These are phyloP conservation scores for Elephantulus edwardii DNA, from an alignment of 2,113 vertebrate genomes.

Conservation along the genomic window DNA sequence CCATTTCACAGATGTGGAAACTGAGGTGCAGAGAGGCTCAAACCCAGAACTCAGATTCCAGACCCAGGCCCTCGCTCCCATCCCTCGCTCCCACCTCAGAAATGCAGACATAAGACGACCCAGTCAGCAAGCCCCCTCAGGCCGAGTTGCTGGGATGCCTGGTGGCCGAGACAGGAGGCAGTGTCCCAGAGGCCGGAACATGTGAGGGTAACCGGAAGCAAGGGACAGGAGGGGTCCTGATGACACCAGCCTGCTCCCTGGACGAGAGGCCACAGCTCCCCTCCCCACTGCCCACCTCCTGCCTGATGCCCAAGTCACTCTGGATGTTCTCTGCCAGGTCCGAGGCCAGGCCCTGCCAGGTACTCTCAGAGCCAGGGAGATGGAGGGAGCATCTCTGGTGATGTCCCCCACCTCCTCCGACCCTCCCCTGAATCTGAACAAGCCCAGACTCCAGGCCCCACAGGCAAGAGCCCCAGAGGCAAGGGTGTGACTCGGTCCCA, in stretches of 20 bases:
- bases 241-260: too few species aligned
- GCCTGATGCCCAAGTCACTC: background rate
- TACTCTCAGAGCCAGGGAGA: too few species aligned
- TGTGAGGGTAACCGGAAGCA: too few species aligned
- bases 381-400: background rate
- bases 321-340: too few species aligned
- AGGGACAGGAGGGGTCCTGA: too few species aligned
- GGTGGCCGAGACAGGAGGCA: too few species aligned
- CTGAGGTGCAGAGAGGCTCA: background rate
- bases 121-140: background rate
- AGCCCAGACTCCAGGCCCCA: background rate
- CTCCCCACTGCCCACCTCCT: background rate
- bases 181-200: too few species aligned
- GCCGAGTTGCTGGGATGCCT: too few species aligned
- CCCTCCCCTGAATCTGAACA: background rate
- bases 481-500: background rate
- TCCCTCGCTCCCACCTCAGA: background rate
- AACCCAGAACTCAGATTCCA: accelerated
- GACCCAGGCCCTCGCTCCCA: background rate
- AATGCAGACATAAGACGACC: accelerated
- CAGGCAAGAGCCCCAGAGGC: too few species aligned
- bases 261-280: too few species aligned
- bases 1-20: background rate
- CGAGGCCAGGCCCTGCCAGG: too few species aligned
- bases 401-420: background rate